These are phyloP conservation scores for Cettia cetti DNA, from an alignment of 2,113 vertebrate species.

Conservation along the genomic window DNA sequence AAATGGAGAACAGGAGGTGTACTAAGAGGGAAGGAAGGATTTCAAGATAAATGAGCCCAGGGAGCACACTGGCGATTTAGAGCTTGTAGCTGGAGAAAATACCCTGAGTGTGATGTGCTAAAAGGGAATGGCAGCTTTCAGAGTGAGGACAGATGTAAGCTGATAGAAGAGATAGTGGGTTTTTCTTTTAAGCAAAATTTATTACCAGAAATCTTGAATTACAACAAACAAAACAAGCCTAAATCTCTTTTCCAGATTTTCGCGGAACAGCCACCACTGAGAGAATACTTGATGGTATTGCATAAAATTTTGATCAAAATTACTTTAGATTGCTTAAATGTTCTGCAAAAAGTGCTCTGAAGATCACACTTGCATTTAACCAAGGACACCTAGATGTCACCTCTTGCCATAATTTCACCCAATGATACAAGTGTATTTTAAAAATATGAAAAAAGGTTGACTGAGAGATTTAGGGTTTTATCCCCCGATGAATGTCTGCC, in stretches of 20 bases:
- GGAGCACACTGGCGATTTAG: not conserved
- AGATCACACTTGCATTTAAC: not conserved
- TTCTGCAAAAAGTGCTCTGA: not conserved
- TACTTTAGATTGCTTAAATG: not conserved
- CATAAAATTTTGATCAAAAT: not conserved
- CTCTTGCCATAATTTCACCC: not conserved
- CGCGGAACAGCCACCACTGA: not conserved
- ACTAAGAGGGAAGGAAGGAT: not conserved
- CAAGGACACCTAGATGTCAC: not conserved
- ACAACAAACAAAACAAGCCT: not conserved
- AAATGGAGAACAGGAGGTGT: not conserved
- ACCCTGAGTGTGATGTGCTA: not conserved
- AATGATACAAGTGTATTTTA: not conserved
- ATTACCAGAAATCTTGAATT: not conserved
- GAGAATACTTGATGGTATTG: not conserved
- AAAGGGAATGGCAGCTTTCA: not conserved
- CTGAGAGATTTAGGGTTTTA: not conserved
- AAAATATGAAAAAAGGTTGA: not conserved
- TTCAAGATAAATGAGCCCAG: not conserved
- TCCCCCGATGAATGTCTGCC: not conserved
- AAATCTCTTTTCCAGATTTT: not conserved
- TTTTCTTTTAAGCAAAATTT: not conserved
- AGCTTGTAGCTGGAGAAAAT: not conserved
- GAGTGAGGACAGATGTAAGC: not conserved
- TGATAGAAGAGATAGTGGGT: not conserved